Conservation (phyloP, 2,888 invertebrate species). For the Nemurella pictetii region DNA sequence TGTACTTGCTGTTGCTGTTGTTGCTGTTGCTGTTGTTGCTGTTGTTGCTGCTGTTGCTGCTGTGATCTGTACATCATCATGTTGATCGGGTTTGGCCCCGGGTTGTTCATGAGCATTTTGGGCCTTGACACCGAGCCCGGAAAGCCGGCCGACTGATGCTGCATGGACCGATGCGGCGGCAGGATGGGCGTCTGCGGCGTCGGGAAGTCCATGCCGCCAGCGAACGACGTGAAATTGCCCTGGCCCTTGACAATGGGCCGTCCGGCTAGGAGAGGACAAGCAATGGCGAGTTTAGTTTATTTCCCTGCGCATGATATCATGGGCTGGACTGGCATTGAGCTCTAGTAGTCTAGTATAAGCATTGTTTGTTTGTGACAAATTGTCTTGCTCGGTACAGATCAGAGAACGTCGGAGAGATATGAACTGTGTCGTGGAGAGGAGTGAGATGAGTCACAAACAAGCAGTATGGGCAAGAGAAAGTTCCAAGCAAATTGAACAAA, state of each 20-base stretch:
- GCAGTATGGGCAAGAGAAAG: too few species aligned
- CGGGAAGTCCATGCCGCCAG: slow-evolving; percentile 7
- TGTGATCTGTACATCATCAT: slow-evolving; percentile 21
- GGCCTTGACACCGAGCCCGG: neutral
- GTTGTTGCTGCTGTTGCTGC: slow-evolving; percentile 7
- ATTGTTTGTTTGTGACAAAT: too few species aligned
- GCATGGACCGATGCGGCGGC: slow-evolving; percentile 11
- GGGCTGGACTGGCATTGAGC: too few species aligned
- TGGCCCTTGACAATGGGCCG: slow-evolving; percentile 64
- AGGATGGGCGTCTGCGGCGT: neutral
- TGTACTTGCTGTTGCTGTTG: slow-evolving; percentile 41
- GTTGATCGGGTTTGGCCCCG: neutral
- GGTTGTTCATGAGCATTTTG: slow-evolving; percentile 10
- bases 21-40: slow-evolving; percentile 39
- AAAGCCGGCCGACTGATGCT: neutral
- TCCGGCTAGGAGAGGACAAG: slow-evolving; percentile 49
- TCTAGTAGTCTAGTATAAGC: too few species aligned
- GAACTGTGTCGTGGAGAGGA: too few species aligned
- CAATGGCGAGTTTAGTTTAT: too few species aligned
- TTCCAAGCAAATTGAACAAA: too few species aligned
- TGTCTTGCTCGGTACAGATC: too few species aligned
- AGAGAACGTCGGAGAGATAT: too few species aligned
- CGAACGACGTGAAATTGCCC: slow-evolving; percentile 48
- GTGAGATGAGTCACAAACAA: too few species aligned
- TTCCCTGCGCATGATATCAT: too few species aligned